Evolutionary conservation across 1,140 invertebrate species (phyloP), one percentile per base, ranked within the genome.

Genomic region (Patella vulgata): DNA sequence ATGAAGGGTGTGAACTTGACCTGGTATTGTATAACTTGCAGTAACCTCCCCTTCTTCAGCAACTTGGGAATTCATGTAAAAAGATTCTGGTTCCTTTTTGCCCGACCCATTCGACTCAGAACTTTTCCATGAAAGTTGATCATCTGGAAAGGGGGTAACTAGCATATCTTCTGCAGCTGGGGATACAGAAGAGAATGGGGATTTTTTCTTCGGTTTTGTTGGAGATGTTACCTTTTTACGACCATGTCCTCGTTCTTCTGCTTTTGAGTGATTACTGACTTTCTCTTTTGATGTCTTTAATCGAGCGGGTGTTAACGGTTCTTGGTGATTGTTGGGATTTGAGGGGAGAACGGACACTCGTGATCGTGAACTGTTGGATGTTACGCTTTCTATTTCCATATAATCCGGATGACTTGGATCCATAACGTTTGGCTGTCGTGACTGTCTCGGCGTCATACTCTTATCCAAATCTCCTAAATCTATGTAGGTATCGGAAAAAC

Each of bases 261-360:
- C 86, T 79, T 90, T 90, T 39, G 85, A 87, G 67, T 90, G 88
- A 59, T 85, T 84, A 79, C 88, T 88, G 44, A 82, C 83, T 70
- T 87, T 87, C 78, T 90, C 88, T 79, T 90, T 90, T 48, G 86
- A 83, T 57, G 87, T 85, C 55, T 86, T 84, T 60, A 88, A 75
- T 62, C 86, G 82, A 64, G 88, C 87, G 51, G 88, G 85, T 71
- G 87, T 82, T 62, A 89, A 60, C 4, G 78, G 81, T 54, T 84
- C 83, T 19, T 71, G 51, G 47, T 56, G 62, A 40, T 63, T 59
- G 30, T 23, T n/a, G n/a, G n/a, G 21, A 25, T 19, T 25, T 1
- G 17, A 43, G 17, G 40, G 36, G 21, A 52, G 25, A 0, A 48
- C 51, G 14, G 14, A 11, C n/a, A 1, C 31, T 43, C 30, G 1